Evolutionary conservation across 2,797 vertebrate genomes (phyloP).

Genomic region (Oreochromis grahami): DNA sequence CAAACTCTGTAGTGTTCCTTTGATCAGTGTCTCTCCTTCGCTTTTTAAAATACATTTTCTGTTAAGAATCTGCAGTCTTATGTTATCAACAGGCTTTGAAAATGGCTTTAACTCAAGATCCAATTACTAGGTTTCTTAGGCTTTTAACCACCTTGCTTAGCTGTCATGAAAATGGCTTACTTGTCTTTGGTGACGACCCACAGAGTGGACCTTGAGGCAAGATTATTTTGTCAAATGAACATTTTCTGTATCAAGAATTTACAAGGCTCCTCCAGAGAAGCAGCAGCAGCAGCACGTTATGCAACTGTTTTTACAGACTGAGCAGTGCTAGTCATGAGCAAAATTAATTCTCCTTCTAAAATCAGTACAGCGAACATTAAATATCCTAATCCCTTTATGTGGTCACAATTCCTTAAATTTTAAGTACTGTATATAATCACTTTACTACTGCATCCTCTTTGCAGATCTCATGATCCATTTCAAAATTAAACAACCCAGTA

Average conservation of each 20-base stretch:
- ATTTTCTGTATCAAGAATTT: neutral
- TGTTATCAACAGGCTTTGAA: neutral
- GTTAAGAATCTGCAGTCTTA: neutral
- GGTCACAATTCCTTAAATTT: neutral
- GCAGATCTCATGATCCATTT: neutral
- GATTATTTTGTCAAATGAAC: neutral
- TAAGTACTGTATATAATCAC: neutral
- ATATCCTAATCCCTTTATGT: neutral
- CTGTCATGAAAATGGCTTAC: neutral
- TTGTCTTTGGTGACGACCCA: neutral
- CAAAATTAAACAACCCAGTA: neutral
- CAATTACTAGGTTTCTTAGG: neutral
- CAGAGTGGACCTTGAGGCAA: neutral
- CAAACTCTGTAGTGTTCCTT: neutral
- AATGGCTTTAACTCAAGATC: neutral
- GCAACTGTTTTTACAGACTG: neutral
- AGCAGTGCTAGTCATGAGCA: neutral
- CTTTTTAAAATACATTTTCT: neutral
- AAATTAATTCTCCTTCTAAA: neutral
- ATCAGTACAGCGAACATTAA: neutral
- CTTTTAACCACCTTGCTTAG: neutral
- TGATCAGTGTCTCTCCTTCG: neutral
- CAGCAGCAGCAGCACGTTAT: neutral
- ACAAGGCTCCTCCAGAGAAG: neutral
- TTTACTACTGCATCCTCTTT: neutral